Evolutionary conservation across 1,140 invertebrate species (phyloP), one percentile per base, ranked within the genome.

Genomic region (Penaeus indicus): DNA sequence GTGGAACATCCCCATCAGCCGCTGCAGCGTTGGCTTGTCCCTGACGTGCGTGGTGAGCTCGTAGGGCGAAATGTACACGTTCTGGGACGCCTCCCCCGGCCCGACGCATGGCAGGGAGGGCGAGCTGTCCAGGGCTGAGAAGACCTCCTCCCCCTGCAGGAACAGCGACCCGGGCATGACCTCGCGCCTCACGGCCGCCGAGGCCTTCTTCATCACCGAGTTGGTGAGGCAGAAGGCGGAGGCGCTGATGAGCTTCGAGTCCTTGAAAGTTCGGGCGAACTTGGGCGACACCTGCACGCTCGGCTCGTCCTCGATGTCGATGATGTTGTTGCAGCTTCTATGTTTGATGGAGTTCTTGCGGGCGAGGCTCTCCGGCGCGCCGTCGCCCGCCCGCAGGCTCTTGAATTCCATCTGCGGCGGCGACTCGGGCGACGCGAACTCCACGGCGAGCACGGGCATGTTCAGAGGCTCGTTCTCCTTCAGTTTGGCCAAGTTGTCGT

Each of bases 11-110:
- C 84, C 84, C 42, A 85, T 85, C 42, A 85, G 84, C 25, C 84
- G 64, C 67, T 85, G 84, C 19, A 85, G 69, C 38, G 72, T 75
- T 8, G 69, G 84, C 11, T 64, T 69, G 42, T 85, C 84, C 16
- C 69, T 54, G 54, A 69, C 25, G 22, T 85, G 84, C 27, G 84
- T 54, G 10, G 64, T 62, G 42, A 85, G 25, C 19, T 85, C 84
- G 47, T 75, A 85, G 21, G 84, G 84, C 11, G 84, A 85, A 42
- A 69, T 85, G 84, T 85, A 85, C 64, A 85, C 10, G 32, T 61
- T 42, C 4, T 85, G 83, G 63, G 64, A 47, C 3, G 83, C 27
- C 61, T 75, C 61, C 47, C 61, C 42, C 22, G n/a, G 38, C n/a
- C 32, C 42, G 42, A 60, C 7, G 69, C 25, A 7, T 25, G 69